phyloP scores from a whole-genome alignment of 2,113 vertebrate species.

The Semnornis frantzii region DNA sequence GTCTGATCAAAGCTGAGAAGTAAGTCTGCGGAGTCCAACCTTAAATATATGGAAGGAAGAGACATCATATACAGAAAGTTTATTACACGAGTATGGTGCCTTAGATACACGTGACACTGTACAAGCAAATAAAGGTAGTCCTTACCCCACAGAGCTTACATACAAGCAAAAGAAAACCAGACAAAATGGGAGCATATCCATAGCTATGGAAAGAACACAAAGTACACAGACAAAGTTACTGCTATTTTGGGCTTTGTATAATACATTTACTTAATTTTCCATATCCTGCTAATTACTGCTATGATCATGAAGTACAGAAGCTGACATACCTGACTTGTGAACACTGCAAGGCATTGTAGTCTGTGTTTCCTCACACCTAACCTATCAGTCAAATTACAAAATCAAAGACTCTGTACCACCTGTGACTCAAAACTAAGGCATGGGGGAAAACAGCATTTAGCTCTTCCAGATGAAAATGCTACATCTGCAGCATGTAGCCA shows the following conservation, averaged over 20 bases:
- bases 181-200: background rate
- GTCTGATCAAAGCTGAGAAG: background rate
- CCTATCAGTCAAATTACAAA: background rate
- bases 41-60: background rate
- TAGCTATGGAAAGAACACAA: background rate
- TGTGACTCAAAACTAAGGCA: background rate
- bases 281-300: background rate
- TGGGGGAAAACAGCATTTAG: background rate
- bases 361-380: background rate
- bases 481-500: background rate
- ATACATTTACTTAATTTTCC: background rate
- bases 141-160: background rate
- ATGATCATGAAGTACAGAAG: background rate
- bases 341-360: background rate
- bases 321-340: background rate
- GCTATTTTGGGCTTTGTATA: background rate
- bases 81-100: background rate
- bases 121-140: background rate
- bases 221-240: background rate
- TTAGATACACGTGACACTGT: background rate
- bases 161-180: background rate
- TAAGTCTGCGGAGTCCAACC: background rate
- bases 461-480: background rate
- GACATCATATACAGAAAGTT: background rate
- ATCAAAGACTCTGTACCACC: background rate